These are phyloP conservation scores for Lepus europaeus DNA, from an alignment of 2,113 vertebrate genomes.

Conservation along the genomic window DNA sequence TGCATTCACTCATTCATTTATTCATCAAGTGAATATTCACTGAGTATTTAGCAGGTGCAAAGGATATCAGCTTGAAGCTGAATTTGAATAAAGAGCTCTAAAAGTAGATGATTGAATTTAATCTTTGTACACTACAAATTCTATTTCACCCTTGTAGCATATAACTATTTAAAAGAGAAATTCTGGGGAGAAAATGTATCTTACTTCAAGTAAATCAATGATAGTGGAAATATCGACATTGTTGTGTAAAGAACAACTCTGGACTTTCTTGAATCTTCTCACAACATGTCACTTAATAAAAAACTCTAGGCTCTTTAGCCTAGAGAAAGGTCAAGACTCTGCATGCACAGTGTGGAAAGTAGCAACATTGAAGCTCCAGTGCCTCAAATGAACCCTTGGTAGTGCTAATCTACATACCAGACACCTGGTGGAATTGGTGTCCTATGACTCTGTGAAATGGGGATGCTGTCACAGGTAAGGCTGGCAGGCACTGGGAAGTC, in stretches of 20 bases:
- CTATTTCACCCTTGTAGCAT: neutral
- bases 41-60: neutral
- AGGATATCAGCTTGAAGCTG: neutral
- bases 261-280: neutral
- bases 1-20: neutral
- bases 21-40: neutral
- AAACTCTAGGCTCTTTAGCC: neutral
- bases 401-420: neutral
- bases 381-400: neutral
- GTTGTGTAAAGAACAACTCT: neutral
- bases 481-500: neutral
- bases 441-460: neutral
- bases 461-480: neutral
- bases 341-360: neutral
- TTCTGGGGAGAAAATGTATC: neutral
- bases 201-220: slow-evolving; percentile 17
- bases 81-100: neutral
- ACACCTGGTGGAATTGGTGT: accelerated
- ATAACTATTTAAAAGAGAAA: neutral
- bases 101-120: neutral
- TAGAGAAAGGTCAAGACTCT: neutral
- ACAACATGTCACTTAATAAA: neutral
- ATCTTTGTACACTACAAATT: neutral
- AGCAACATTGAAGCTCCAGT: neutral
- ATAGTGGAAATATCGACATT: neutral